A percentile compares a stretch with the other conserved stretches of the same genome.
Conservation (phyloP, 2,113 vertebrate species). For the Dasypus novemcinctus region DNA sequence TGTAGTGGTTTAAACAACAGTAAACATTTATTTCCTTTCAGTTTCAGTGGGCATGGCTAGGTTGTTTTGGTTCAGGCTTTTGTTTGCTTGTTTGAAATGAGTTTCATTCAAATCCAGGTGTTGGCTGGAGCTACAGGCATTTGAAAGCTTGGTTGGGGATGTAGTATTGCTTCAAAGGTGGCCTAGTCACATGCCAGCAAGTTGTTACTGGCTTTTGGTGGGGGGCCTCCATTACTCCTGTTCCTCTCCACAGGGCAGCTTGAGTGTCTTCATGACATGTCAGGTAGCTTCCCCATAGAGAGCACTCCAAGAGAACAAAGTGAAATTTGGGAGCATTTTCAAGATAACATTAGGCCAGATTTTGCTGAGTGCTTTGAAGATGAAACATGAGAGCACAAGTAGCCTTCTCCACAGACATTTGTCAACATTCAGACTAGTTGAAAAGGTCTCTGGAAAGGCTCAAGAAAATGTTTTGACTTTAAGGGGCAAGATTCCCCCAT, state of each 20-base stretch:
- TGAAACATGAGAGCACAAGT: not conserved
- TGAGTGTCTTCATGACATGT: not conserved
- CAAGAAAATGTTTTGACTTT: not conserved
- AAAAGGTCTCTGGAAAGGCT: not conserved
- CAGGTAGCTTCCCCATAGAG: not conserved
- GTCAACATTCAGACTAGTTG: not conserved
- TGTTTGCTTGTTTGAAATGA: not conserved
- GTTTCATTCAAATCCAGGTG: not conserved
- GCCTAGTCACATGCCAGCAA: not conserved
- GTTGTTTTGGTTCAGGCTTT: not conserved
- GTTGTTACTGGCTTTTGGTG: not conserved
- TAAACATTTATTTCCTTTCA: not conserved
- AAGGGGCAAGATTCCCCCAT: not conserved
- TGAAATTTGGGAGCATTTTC: slow-evolving; percentile 40
- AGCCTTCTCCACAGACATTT: not conserved
- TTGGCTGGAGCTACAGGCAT: not conserved
- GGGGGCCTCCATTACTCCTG: not conserved
- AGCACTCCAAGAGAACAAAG: not conserved
- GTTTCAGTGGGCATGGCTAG: not conserved
- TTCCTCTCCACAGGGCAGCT: not conserved
- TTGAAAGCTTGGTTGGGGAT: not conserved
- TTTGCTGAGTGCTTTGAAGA: slow-evolving; percentile 10
- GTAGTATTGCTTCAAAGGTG: not conserved
- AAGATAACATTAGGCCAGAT: not conserved
- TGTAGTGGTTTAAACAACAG: not conserved